Conservation (phyloP, 2,888 invertebrate genomes). For the Empis livida region DNA sequence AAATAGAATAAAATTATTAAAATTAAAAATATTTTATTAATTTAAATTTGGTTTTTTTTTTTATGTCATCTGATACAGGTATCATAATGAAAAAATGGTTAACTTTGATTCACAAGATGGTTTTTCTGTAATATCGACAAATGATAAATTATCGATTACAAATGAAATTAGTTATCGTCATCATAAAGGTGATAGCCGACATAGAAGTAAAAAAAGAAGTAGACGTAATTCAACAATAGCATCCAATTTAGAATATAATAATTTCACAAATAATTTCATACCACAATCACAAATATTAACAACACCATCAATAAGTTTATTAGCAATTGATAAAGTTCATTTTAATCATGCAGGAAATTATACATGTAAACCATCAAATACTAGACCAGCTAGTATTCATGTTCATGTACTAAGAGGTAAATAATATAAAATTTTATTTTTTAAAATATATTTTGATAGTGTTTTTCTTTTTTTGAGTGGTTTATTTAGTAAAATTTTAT, state of each 20-base stretch:
- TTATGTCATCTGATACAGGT: slow-evolving; percentile 40
- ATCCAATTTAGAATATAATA: background rate
- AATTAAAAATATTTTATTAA: too few species aligned
- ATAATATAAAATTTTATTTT: too few species aligned
- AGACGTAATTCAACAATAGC: slow-evolving; percentile 4
- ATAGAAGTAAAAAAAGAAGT: slow-evolving; percentile 23
- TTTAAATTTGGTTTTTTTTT: too few species aligned
- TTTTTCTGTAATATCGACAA: slow-evolving; percentile 30
- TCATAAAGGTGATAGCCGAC: slow-evolving; percentile 41
- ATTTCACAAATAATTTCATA: background rate
- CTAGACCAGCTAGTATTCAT: slow-evolving; percentile 57
- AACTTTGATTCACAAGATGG: slow-evolving; percentile 67
- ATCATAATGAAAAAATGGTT: slow-evolving; percentile 72
- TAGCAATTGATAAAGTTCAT: slow-evolving; percentile 51
- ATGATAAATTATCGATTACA: slow-evolving; percentile 14
- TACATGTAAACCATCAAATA: slow-evolving; percentile 68
- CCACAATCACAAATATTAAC: slow-evolving; percentile 9
- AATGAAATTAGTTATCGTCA: slow-evolving; percentile 9
- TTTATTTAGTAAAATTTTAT: too few species aligned
- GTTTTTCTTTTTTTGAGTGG: too few species aligned
- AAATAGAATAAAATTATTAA: slow-evolving; percentile 12
- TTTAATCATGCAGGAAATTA: slow-evolving; percentile 64
- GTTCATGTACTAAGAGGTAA: slow-evolving; percentile 57
- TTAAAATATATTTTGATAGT: too few species aligned
- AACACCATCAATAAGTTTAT: slow-evolving; percentile 38